Evolutionary conservation across 2,888 invertebrate genomes (phyloP).

Genomic region (Ceraclea dissimilis): DNA sequence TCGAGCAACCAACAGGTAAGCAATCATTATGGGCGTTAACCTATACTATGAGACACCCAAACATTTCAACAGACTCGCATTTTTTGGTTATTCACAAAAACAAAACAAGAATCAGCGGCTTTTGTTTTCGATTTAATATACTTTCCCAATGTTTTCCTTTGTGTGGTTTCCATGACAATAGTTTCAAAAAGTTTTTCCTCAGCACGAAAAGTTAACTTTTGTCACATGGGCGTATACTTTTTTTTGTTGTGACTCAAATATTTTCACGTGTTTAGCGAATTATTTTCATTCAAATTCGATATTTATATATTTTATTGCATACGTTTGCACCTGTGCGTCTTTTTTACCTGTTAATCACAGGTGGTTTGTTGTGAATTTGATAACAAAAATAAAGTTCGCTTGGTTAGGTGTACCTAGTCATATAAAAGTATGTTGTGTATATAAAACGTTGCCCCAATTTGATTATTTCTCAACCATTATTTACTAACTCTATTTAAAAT

Average conservation of each 20-base stretch:
- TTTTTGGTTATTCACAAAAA: background rate
- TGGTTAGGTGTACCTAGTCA: too few species aligned
- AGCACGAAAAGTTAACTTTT: slow-evolving; percentile 8
- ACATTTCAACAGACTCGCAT: background rate
- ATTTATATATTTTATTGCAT: too few species aligned
- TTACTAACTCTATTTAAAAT: too few species aligned
- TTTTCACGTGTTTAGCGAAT: slow-evolving; percentile 14
- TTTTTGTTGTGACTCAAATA: slow-evolving; percentile 16
- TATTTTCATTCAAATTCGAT: too few species aligned
- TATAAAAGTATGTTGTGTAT: too few species aligned
- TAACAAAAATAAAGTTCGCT: too few species aligned
- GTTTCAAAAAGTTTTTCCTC: slow-evolving; percentile 16
- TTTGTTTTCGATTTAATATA: slow-evolving; percentile 4
- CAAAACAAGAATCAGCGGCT: background rate
- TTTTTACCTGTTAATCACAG: too few species aligned
- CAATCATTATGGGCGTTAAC: slow-evolving; percentile 25
- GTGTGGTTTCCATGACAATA: background rate
- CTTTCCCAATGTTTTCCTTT: background rate
- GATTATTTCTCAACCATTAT: too few species aligned
- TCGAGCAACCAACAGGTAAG: slow-evolving; percentile 25
- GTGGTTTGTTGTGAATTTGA: too few species aligned
- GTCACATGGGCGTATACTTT: slow-evolving; percentile 21
- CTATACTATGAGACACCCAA: slow-evolving; percentile 14
- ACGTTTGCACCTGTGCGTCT: too few species aligned
- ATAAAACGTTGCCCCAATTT: too few species aligned